Conservation (phyloP, 2,888 invertebrate species). For the Sarcophaga caerulescens region DNA sequence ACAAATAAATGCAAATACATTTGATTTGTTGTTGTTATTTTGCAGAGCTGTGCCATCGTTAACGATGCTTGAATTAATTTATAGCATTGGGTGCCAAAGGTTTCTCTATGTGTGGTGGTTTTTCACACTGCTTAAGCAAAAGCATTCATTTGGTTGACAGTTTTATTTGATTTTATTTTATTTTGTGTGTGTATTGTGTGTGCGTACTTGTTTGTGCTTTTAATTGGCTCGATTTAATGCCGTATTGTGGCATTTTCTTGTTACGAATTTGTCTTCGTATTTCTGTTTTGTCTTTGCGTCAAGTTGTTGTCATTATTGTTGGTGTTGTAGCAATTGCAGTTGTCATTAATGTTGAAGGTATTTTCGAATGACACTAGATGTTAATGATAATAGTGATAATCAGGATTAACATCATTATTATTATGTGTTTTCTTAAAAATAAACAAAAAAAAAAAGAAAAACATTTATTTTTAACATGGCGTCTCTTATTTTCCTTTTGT, state of each 20-base stretch:
- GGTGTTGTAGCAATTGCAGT: constrained; percentile 12
- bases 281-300: constrained; percentile 12
- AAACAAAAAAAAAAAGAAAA: too few species aligned
- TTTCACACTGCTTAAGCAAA: neutral
- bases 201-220: constrained; percentile 1
- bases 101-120: neutral
- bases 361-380: constrained; percentile 28
- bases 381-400: constrained; percentile 11
- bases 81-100: neutral
- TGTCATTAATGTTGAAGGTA: constrained; percentile 17
- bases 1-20: neutral
- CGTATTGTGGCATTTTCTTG: constrained; percentile 17
- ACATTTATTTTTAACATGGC: too few species aligned
- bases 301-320: neutral
- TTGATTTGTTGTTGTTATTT: neutral
- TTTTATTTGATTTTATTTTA: neutral
- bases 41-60: neutral
- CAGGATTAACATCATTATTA: constrained; percentile 6
- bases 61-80: neutral
- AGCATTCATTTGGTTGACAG: neutral
- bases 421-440: too few species aligned
- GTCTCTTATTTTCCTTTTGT: too few species aligned
- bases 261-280: constrained; percentile 25
- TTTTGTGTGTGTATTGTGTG: too few species aligned
- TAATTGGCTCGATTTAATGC: constrained; percentile 47